Base-by-base conservation (phyloP, 2,113 vertebrate genomes). In the Podilymbus podiceps region DNA sequence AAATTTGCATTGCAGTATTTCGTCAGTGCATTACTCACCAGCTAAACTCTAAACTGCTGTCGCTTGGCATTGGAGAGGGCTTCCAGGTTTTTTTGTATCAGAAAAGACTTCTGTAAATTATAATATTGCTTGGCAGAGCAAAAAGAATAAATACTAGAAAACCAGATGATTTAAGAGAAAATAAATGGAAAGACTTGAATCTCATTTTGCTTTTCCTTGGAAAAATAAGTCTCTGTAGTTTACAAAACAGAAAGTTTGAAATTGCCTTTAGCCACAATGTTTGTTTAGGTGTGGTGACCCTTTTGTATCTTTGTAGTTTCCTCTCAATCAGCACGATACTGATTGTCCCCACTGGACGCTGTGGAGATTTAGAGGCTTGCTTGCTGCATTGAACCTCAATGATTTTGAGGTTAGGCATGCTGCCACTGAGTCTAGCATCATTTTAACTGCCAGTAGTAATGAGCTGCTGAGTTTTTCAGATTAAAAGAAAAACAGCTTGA, bases 1-100 rank as follows among this genome's bases (percentile, higher is more conserved):
- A 97, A 98, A 95, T 92, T 93, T 91, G 94, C 93, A 89, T 97
- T 97, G 96, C 22, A 82, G 91, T 96, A 95, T 97, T 98, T 95
- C 96, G 95, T 97, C 97, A 98, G 73, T 96, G 93, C 93, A 89
- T 95, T 97, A 97, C 97, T 98, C 97, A 98, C 95, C 91, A 97
- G 94, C 93, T 94, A 96, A 97, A 89, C 96, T 97, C 89, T 97
- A 94, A 97, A 97, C 91, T 97, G 96, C 89, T 96, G 93, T 90
- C 2, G 8, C 94, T 95, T 98, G 97, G 96, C 97, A 97, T 90
- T 95, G 76, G 58, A 96, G 85, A 96, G 85, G 93, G 93, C 96
- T 97, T 96, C 96, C 97, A 97, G 89, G 60, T 95, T 98, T 97
- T 96, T 95, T 96, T 94, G 85, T 96, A 85, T 94, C 91, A 93